phyloP scores from a whole-genome alignment of 2,113 vertebrate genomes.

The Neomonachus schauinslandi region DNA sequence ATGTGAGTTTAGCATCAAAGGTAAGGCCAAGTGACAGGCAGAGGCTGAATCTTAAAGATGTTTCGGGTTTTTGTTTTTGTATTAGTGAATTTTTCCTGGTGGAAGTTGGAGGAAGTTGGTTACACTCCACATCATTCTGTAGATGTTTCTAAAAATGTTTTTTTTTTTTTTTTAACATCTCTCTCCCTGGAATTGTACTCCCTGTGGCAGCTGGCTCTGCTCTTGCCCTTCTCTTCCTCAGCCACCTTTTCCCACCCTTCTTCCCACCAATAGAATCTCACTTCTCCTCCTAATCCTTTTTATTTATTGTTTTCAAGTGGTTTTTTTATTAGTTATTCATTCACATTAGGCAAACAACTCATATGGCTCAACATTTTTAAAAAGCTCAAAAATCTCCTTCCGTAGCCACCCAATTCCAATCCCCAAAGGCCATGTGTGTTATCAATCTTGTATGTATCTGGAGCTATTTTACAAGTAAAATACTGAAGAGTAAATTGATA shows the following conservation, averaged over 20 bases:
- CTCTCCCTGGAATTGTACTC: background rate
- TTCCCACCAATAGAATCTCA: background rate
- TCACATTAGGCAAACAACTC: background rate
- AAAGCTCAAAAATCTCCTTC: background rate
- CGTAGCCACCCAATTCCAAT: background rate
- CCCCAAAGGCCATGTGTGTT: background rate
- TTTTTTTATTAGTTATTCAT: constrained; percentile 4
- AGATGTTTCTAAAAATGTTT: constrained; percentile 6
- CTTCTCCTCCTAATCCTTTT: background rate
- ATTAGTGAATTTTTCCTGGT: constrained; percentile 25
- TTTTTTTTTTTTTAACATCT: background rate
- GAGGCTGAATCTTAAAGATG: background rate
- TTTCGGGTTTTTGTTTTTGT: background rate
- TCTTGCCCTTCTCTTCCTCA: background rate
- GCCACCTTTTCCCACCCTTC: background rate
- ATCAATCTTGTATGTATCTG: background rate
- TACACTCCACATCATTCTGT: background rate
- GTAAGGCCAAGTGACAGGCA: background rate
- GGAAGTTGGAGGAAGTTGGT: background rate
- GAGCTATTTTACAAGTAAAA: background rate
- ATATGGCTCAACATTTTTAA: background rate
- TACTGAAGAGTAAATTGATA: background rate
- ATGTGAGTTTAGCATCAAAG: background rate
- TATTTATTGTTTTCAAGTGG: background rate
- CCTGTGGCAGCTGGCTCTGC: background rate